Conservation (phyloP, 1,140 invertebrate genomes). For the Tetranychus cinnabarinus region DNA sequence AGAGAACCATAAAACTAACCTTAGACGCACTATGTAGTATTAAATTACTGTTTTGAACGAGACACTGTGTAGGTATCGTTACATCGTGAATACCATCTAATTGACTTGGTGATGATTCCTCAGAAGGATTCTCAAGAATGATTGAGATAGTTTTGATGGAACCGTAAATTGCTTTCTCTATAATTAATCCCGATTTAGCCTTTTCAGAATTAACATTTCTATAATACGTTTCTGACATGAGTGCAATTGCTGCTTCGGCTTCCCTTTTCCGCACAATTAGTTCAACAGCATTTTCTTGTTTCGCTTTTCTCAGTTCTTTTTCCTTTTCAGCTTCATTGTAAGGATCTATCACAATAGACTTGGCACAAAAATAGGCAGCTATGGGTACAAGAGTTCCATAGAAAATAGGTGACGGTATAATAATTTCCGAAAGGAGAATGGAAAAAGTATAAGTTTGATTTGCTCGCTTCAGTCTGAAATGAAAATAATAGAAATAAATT, state of each 20-base stretch:
- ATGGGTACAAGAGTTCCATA: conserved; percentile 73
- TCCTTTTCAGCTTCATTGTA: conserved; percentile 48
- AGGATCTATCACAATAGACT: conserved; percentile 66
- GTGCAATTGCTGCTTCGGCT: conserved; percentile 52
- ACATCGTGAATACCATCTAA: conserved; percentile 55
- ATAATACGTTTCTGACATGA: conserved; percentile 57
- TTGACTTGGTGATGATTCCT: neutral
- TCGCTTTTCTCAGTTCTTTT: conserved; percentile 23
- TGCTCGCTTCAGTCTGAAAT: conserved; percentile 46
- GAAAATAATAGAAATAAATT: neutral
- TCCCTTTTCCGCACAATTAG: conserved; percentile 52
- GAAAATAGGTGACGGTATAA: conserved; percentile 64
- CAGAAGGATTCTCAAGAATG: neutral
- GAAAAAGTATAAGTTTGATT: conserved; percentile 71
- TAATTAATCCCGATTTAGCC: conserved; percentile 45
- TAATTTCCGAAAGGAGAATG: conserved; percentile 66
- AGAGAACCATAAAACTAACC: conserved; percentile 25
- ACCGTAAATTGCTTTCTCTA: conserved; percentile 52
- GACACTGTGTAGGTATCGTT: conserved; percentile 70
- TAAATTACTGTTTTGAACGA: conserved; percentile 70
- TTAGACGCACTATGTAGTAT: conserved; percentile 61
- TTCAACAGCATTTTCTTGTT: conserved; percentile 27
- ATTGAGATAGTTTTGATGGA: neutral
- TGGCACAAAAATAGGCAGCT: conserved; percentile 48
- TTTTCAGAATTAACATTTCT: conserved; percentile 50